phyloP scores from a whole-genome alignment of 1,140 invertebrate genomes.

The Acyrthosiphon pisum region DNA sequence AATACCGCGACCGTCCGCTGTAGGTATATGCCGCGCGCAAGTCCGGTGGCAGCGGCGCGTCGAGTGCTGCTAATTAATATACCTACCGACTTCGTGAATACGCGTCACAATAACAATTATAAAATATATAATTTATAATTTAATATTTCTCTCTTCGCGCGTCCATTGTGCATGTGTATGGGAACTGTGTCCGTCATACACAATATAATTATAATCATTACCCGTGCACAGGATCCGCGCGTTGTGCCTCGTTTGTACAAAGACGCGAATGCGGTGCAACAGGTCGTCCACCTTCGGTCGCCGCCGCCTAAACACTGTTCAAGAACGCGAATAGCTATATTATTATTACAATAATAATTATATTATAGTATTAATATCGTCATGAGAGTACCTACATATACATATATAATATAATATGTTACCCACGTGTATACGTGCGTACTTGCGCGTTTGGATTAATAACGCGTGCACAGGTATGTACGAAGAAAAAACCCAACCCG shows the following conservation, averaged over 20 bases:
- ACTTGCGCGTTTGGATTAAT: neutral
- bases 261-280: neutral
- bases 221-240: neutral
- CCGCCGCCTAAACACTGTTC: neutral
- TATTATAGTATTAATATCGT: neutral
- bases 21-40: no score
- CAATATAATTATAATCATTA: neutral
- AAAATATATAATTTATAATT: neutral
- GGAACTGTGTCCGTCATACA: neutral
- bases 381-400: neutral
- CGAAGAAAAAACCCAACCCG: neutral
- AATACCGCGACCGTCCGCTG: no score
- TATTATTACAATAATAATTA: no score
- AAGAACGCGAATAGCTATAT: neutral
- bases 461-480: neutral
- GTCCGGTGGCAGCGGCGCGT: neutral
- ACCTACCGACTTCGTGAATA: neutral
- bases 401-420: no score
- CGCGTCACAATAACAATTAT: no score
- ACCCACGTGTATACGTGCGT: neutral
- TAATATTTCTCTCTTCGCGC: neutral
- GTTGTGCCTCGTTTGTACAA: neutral
- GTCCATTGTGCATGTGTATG: neutral
- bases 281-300: conserved; percentile 33
- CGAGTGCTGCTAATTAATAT: neutral